Base-by-base conservation (phyloP, 1,140 invertebrate species). In the Lasaia peninsularis region DNA sequence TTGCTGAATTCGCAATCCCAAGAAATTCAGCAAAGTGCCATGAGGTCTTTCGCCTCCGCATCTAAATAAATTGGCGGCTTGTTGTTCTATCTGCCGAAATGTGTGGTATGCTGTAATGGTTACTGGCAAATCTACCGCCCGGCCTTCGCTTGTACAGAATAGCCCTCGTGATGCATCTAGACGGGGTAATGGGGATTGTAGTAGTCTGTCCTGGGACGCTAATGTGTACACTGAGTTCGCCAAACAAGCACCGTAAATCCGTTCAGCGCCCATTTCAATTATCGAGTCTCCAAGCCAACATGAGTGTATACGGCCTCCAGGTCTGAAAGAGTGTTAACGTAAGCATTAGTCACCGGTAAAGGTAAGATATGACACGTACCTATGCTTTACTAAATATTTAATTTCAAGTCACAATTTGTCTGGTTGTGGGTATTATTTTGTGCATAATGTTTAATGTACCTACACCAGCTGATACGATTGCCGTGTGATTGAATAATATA, bases 291-390 rank as follows among this genome's bases (percentile, higher is more conserved):
- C 93, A 18, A 95, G 84, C 91, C 92, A 93, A 67, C 93, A 93
- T 0, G 94, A 94, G 77, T 94, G 93, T 14, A 95, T 93, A 61
- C 94, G 87, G 52, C 94, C 94, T 32, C 94, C 94, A n/a, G 85
- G 85, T 58, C 85, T 88, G 67, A 1, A 78, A 80, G 35, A 37
- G 18, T 20, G 6, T 16, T 35, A n/a, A 51, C 9, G 12, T 52
- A 6, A 24, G 21, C 8, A 6, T 28, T 28, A 28, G 4, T 7
- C 24, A 28, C 5, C 8, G 24, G 24, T 7, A 4, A 28, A 28
- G 24, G 24, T 28, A 28, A 28, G 1, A 28, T 7, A 7, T 28
- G 24, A 28, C 24, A 7, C 3, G 24, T 28, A n/a, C n/a, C n/a
- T n/a, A 28, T 28, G 24, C 24, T 28, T 0, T 5, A 28, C 7